phyloP scores from a whole-genome alignment of 2,797 vertebrate species.

The Arnoldichthys spilopterus region DNA sequence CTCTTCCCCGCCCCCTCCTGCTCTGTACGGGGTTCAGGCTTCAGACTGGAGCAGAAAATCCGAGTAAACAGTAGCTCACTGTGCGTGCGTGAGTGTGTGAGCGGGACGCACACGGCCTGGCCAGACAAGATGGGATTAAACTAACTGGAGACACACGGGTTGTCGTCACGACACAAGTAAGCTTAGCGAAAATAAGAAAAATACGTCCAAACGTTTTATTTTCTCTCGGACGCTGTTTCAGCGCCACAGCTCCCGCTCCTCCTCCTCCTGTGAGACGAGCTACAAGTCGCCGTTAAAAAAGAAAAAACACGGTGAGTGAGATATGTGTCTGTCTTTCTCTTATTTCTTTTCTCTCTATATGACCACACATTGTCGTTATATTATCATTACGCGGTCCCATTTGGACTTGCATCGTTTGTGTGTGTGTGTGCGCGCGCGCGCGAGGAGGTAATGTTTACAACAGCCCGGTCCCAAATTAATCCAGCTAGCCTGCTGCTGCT shows the following conservation, averaged over 20 bases:
- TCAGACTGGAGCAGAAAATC: not conserved
- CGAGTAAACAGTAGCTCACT: not conserved
- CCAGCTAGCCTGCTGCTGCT: not conserved
- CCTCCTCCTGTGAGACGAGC: conserved; percentile 14
- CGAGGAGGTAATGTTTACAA: not conserved
- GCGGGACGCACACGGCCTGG: no score
- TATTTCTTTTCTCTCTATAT: not conserved
- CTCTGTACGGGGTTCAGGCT: not conserved
- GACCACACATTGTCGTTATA: no score
- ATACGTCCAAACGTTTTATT: no score
- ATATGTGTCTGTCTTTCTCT: not conserved
- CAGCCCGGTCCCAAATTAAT: not conserved
- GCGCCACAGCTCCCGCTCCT: no score
- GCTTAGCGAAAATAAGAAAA: no score
- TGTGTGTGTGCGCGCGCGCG: no score
- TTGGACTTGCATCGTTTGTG: no score
- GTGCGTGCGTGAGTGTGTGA: no score
- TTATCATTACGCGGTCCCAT: no score
- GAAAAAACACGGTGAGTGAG: conserved; percentile 31
- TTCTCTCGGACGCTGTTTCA: no score
- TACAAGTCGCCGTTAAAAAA: conserved; percentile 26
- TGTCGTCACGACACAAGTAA: no score
- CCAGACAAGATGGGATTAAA: not conserved
- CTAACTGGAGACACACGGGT: not conserved
- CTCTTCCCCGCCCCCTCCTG: not conserved